phyloP scores from a whole-genome alignment of 2,888 invertebrate species.

The Synanthedon vespiformis region DNA sequence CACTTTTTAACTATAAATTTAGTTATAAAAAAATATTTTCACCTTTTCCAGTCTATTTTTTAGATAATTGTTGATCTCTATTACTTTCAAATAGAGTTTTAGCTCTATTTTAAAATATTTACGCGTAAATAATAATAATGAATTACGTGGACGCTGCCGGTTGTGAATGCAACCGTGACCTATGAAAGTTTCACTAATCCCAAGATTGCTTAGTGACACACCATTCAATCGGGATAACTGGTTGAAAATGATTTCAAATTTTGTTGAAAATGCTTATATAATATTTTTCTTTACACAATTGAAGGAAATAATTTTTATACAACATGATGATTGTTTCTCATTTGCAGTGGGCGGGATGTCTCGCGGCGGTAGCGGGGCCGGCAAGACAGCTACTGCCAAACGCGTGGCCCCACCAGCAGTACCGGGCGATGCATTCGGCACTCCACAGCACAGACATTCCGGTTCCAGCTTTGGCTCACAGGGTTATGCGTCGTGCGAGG shows the following conservation, averaged over 20 bases:
- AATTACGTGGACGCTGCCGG: neutral
- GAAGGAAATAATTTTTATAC: neutral
- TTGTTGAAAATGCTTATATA: neutral
- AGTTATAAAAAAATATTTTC: no score
- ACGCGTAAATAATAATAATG: no score
- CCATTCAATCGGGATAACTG: neutral
- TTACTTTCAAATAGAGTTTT: no score
- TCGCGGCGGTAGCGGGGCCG: constrained; percentile 78
- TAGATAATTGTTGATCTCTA: no score
- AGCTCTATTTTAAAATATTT: no score
- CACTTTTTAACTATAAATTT: no score
- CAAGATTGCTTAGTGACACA: neutral
- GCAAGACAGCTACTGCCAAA: constrained; percentile 86
- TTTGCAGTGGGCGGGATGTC: constrained; percentile 89
- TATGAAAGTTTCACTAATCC: neutral
- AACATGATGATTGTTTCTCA: constrained; percentile 22
- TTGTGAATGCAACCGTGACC: neutral
- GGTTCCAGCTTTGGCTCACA: constrained; percentile 83
- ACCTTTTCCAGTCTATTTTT: no score
- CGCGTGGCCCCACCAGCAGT: constrained; percentile 92
- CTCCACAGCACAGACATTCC: constrained; percentile 77
- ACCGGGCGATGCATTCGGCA: constrained; percentile 78
- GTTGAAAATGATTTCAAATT: neutral
- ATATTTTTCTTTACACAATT: no score
- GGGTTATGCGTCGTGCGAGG: constrained; percentile 83